A percentile compares a stretch with the other conserved stretches of the same genome.
Conservation (phyloP, 2,797 vertebrate species). For the Vultur gryphus region DNA sequence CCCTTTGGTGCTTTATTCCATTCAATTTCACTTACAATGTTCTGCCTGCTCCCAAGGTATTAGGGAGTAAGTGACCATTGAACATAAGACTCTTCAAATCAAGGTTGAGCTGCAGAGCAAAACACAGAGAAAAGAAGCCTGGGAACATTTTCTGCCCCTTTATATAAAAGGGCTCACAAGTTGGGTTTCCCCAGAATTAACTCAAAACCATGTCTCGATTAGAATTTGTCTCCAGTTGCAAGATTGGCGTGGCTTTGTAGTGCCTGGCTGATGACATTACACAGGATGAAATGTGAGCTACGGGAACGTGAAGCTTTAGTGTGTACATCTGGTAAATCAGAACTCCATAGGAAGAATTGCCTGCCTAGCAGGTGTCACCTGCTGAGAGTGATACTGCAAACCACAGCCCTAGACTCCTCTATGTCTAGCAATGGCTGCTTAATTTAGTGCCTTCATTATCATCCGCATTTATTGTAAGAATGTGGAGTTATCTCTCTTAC, state of each 20-base stretch:
- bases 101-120: conserved; percentile 22
- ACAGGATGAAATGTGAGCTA: neutral
- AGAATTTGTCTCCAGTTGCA: neutral
- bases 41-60: neutral
- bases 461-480: neutral
- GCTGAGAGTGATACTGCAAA: neutral
- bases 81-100: conserved; percentile 8
- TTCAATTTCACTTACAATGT: conserved; percentile 27
- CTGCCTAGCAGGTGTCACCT: neutral
- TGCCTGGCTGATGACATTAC: neutral
- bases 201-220: neutral
- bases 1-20: conserved; percentile 5
- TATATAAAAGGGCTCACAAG: neutral
- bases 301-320: neutral
- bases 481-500: neutral
- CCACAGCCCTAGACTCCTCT: neutral
- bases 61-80: conserved; percentile 35
- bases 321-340: neutral
- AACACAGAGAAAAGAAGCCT: neutral
- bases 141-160: neutral
- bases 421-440: neutral
- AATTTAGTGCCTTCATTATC: neutral
- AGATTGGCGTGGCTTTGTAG: neutral
- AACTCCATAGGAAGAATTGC: neutral
- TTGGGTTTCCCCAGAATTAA: neutral